Percentiles rank a stretch among this genome's conserved stretches.
Conservation (phyloP, 2,113 vertebrate genomes). For the Mirza zaza region DNA sequence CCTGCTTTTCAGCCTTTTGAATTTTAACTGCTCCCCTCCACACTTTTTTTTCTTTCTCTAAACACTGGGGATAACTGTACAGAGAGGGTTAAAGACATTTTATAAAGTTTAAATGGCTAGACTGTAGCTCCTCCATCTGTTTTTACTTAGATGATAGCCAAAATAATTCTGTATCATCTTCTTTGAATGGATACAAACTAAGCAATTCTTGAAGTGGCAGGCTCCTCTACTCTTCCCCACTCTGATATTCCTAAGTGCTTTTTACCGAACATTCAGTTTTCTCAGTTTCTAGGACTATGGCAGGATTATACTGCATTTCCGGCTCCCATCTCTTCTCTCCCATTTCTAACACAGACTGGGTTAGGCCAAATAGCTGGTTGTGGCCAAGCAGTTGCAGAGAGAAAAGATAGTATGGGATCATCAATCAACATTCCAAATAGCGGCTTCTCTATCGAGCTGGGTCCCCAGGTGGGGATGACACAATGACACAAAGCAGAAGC, state of each 20-base stretch:
- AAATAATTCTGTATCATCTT: conserved; percentile 40
- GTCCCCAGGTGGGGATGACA: background rate
- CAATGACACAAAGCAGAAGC: background rate
- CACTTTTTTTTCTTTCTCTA: background rate
- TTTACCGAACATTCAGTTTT: background rate
- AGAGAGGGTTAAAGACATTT: background rate
- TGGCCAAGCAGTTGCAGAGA: background rate
- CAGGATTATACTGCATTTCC: background rate
- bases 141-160: background rate
- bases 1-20: background rate
- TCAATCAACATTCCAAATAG: conserved; percentile 25
- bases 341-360: background rate
- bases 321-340: background rate
- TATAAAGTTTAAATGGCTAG: background rate
- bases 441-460: background rate
- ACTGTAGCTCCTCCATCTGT: background rate
- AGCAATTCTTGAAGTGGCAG: background rate
- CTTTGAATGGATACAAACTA: conserved; percentile 28
- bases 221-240: background rate
- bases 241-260: conserved; percentile 7
- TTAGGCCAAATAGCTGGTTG: background rate
- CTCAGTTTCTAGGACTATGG: background rate
- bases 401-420: background rate
- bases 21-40: background rate
- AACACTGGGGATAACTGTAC: background rate